Conservation (phyloP, 1,140 invertebrate genomes). For the Drosophila insularis region DNA sequence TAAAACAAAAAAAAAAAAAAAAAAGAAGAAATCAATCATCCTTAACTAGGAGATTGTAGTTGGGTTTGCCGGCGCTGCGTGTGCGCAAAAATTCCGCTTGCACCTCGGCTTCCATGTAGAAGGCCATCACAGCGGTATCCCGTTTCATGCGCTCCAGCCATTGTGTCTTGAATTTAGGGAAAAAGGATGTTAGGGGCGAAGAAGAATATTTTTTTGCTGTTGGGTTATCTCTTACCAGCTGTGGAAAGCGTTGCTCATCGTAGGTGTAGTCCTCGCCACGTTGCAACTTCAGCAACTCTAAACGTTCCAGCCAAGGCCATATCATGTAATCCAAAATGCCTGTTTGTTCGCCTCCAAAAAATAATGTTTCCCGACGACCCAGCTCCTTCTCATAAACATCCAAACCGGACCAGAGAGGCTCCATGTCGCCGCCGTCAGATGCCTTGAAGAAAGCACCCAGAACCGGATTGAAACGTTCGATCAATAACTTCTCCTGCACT, state of each 20-base stretch:
- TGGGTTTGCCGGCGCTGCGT: constrained; percentile 59
- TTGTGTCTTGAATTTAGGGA: constrained; percentile 83
- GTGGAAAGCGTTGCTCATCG: constrained; percentile 74
- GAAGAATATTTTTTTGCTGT: neutral
- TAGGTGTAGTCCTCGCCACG: constrained; percentile 74
- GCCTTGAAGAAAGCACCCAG: constrained; percentile 67
- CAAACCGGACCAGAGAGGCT: constrained; percentile 83
- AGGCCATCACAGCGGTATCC: constrained; percentile 87
- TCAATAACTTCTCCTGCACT: constrained; percentile 91
- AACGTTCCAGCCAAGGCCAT: constrained; percentile 93
- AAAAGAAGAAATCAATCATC: constrained; percentile 41
- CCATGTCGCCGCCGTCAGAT: constrained; percentile 59
- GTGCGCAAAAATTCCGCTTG: constrained; percentile 86
- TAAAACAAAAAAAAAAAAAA: neutral
- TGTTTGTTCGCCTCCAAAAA: constrained; percentile 87
- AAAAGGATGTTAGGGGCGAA: neutral
- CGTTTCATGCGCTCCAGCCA: constrained; percentile 89
- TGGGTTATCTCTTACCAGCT: constrained; percentile 62
- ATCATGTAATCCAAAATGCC: constrained; percentile 95
- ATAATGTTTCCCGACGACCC: constrained; percentile 85
- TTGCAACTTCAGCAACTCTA: constrained; percentile 70
- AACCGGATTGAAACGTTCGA: constrained; percentile 86
- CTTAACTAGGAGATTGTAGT: constrained; percentile 69
- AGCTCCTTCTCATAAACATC: constrained; percentile 88
- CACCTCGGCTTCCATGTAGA: constrained; percentile 86